A percentile compares a stretch with the other conserved stretches of the same genome.
Conservation (phyloP, 2,797 vertebrate species). For the Myioborus miniatus region DNA sequence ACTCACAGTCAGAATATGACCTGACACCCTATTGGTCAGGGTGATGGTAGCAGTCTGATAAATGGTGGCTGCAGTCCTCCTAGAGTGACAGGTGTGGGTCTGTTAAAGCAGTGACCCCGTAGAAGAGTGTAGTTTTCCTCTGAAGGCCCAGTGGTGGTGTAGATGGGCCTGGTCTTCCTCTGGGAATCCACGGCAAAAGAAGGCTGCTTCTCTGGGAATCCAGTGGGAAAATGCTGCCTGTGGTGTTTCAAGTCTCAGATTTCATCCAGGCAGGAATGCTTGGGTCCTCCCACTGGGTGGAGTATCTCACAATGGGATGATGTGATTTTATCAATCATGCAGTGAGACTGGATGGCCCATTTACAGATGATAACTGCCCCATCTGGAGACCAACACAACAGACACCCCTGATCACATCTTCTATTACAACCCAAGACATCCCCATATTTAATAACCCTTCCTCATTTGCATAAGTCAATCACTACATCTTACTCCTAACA, state of each 20-base stretch:
- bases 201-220: neutral
- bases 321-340: neutral
- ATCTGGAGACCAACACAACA: neutral
- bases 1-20: neutral
- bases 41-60: neutral
- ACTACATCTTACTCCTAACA: neutral
- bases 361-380: neutral
- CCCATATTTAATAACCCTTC: neutral
- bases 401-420: neutral
- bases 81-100: neutral
- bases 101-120: neutral
- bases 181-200: neutral
- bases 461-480: neutral
- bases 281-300: neutral
- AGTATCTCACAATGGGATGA: neutral
- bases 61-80: neutral
- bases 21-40: neutral
- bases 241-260: neutral
- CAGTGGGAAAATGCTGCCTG: neutral
- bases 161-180: neutral
- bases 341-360: neutral
- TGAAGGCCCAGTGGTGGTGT: neutral
- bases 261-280: neutral
- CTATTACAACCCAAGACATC: neutral
- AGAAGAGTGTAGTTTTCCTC: neutral